Evolutionary conservation across 2,113 vertebrate species (phyloP).

Genomic region (Synodontis membranacea): DNA sequence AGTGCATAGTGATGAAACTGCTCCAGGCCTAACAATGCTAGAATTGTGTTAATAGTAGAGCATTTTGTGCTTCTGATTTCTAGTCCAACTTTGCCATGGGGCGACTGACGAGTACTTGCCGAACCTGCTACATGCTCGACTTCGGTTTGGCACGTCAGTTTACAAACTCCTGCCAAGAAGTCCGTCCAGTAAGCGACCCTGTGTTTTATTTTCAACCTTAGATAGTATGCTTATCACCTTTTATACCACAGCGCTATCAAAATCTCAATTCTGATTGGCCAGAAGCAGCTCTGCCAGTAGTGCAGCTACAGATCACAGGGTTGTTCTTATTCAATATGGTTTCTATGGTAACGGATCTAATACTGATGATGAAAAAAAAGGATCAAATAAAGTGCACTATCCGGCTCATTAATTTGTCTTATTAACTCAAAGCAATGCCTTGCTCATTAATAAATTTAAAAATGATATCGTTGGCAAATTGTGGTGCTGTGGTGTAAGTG

Average conservation of each 20-base stretch:
- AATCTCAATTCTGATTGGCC: not conserved
- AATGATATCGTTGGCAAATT: too few species aligned
- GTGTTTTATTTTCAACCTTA: constrained; percentile 18
- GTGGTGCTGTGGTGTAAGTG: not conserved
- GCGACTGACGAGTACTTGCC: constrained; percentile 89
- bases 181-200: constrained; percentile 88
- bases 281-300: not conserved
- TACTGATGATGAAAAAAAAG: not conserved
- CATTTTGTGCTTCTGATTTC: constrained; percentile 12
- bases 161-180: constrained; percentile 95
- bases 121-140: constrained; percentile 98
- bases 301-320: not conserved
- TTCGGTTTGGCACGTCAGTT: constrained; percentile 98
- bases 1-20: too few species aligned
- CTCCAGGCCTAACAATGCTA: not conserved
- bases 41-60: not conserved
- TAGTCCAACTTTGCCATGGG: constrained; percentile 99
- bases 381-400: not conserved
- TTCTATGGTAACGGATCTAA: not conserved
- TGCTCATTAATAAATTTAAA: too few species aligned
- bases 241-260: not conserved
- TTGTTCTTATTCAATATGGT: not conserved
- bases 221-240: not conserved
- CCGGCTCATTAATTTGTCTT: not conserved
- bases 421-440: not conserved